Evolutionary conservation across 2,113 vertebrate species (phyloP), one percentile per base, ranked within the genome.

Genomic region (Gavialis gangeticus): DNA sequence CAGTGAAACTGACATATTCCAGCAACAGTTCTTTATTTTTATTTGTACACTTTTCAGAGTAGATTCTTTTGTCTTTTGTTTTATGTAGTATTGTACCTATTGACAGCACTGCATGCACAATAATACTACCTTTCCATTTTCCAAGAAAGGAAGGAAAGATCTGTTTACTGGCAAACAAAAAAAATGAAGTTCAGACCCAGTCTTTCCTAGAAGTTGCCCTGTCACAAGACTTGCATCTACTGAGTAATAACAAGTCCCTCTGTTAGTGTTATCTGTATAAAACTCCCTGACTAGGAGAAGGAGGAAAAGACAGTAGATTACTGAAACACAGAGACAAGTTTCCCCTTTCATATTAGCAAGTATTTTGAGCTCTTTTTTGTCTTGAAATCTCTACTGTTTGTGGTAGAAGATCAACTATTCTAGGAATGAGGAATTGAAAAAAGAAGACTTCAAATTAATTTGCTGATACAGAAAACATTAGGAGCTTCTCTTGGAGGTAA

Each of bases 101-200:
- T 46, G 37, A 10, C 69, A 73, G 30, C 19, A 12, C 15, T 46
- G 46, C 27, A 28, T 10, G 4, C 82, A 24, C 59, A 79, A 5
- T 69, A 57, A 86, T 86, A 64, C 25, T 34, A 46, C 79, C 81
- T 57, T 28, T 22, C 17, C 60, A 34, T 81, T 92, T 77, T 81
- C 92, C 63, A 58, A 76, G n/a, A 75, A 73, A 92, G 94, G 59
- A 82, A 27, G 81, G 81, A 90, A 54, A 54, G 75, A 60, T 83
- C 25, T 91, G 79, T 90, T 88, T 67, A 79, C 27, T 54, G 1
- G 75, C 86, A 94, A 92, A 87, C 79, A 85, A 92, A 84, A 59
- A 90, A 94, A 92, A 63, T 21, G 1, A 94, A 88, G 6, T 34
- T 63, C 46, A 27, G 3, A 3, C 15, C 66, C 14, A 77, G 92